Evolutionary conservation across 2,888 invertebrate species (phyloP).

Genomic region (Gastracanthus pulcherrimus): DNA sequence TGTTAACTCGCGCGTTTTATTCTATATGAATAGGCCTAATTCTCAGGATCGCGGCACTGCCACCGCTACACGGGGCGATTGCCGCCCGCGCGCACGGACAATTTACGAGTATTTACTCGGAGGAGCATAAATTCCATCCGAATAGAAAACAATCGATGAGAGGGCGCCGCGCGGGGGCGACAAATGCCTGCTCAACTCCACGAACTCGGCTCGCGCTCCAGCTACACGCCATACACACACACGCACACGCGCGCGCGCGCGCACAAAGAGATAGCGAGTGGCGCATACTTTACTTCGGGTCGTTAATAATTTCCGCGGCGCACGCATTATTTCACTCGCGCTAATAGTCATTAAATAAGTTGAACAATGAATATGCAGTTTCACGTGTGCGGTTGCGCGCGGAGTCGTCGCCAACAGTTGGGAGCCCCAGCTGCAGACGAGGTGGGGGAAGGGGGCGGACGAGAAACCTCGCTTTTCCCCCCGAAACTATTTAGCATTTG

Average conservation of each 20-base stretch:
- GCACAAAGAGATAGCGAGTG: no score
- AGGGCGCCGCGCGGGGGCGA: neutral
- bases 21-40: no score
- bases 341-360: constrained; percentile 38
- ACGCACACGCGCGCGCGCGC: no score
- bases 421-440: neutral
- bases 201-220: no score
- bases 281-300: no score
- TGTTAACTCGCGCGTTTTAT: no score
- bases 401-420: neutral
- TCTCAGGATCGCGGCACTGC: no score
- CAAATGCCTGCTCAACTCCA: no score
- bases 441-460: no score
- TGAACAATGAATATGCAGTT: constrained; percentile 38
- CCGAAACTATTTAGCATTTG: constrained; percentile 27
- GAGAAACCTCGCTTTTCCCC: neutral
- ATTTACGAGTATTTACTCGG: neutral
- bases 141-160: constrained; percentile 14
- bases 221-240: no score
- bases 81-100: no score
- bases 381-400: neutral
- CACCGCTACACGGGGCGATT: no score
- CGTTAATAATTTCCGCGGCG: constrained; percentile 23
- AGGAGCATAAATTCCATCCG: neutral
- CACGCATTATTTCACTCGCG: constrained; percentile 17